Evolutionary conservation across 1,140 invertebrate genomes (phyloP).

Genomic region (Acromyrmex echinatior): DNA sequence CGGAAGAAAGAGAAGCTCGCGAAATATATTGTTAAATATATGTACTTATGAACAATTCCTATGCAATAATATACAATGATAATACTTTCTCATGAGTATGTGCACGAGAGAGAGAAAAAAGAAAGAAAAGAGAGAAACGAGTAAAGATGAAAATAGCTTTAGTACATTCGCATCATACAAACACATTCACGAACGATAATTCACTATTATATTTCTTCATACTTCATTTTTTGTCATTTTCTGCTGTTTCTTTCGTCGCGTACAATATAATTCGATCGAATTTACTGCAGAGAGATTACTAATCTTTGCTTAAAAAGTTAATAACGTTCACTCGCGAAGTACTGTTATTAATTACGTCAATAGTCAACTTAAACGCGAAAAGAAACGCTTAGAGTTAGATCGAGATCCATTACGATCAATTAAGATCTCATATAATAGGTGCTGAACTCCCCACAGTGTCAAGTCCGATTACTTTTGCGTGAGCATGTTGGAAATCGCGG

Average conservation of each 20-base stretch:
- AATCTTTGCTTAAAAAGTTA: neutral
- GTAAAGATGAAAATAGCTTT: constrained; percentile 2
- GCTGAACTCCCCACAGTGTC: constrained; percentile 8
- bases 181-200: constrained; percentile 15
- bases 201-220: constrained; percentile 14
- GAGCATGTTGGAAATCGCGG: constrained; percentile 3
- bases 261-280: neutral
- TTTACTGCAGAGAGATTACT: neutral
- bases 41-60: constrained; percentile 52
- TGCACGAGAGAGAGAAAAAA: neutral
- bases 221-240: constrained; percentile 10
- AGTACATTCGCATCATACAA: constrained; percentile 4
- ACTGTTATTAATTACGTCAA: neutral
- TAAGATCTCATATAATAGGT: constrained; percentile 21
- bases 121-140: neutral
- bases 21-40: constrained; percentile 40
- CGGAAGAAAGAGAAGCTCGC: constrained; percentile 24
- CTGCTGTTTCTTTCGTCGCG: constrained; percentile 15
- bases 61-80: constrained; percentile 54
- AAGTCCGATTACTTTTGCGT: constrained; percentile 38
- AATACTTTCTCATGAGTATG: constrained; percentile 32
- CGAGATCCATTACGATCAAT: constrained; percentile 1
- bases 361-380: constrained; percentile 9
- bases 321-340: neutral
- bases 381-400: constrained; percentile 1